A percentile compares a stretch with the other conserved stretches of the same genome.
phyloP scores from a whole-genome alignment of 2,888 invertebrate genomes.

The Amphipyra tragopoginis region DNA sequence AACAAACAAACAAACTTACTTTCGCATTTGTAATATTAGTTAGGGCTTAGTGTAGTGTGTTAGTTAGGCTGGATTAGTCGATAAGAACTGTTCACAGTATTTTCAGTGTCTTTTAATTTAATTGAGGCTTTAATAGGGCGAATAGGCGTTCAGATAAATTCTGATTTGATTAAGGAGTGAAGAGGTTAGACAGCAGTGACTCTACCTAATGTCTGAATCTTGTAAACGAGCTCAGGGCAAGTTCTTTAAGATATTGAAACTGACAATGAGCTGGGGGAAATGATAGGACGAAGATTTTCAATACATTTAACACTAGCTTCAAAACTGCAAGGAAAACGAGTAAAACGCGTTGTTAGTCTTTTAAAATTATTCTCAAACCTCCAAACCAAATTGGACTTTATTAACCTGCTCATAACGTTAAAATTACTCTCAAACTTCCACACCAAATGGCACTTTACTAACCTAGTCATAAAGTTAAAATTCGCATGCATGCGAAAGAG shows the following conservation, averaged over 20 bases:
- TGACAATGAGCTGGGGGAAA: background rate
- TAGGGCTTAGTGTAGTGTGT: no score
- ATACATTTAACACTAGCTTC: slow-evolving; percentile 1
- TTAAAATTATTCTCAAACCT: background rate
- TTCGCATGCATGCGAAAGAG: slow-evolving; percentile 5
- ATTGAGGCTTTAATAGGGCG: no score
- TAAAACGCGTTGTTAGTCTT: slow-evolving; percentile 6
- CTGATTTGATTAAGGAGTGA: no score
- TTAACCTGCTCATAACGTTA: background rate
- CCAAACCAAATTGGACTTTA: slow-evolving; percentile 4
- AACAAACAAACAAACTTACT: no score
- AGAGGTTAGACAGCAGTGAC: no score
- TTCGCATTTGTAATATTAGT: no score
- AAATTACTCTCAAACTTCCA: slow-evolving; percentile 2
- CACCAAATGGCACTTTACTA: background rate
- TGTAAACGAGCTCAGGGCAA: background rate
- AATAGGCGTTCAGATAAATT: no score
- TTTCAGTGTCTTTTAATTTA: no score
- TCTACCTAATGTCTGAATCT: no score
- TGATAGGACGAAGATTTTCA: background rate
- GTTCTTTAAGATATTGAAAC: background rate
- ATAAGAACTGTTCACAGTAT: no score
- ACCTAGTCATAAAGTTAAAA: background rate
- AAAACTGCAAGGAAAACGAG: slow-evolving; percentile 18
- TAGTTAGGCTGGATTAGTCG: no score